Evolutionary conservation across 2,797 vertebrate species (phyloP).

Genomic region (Neostethus bicornis): DNA sequence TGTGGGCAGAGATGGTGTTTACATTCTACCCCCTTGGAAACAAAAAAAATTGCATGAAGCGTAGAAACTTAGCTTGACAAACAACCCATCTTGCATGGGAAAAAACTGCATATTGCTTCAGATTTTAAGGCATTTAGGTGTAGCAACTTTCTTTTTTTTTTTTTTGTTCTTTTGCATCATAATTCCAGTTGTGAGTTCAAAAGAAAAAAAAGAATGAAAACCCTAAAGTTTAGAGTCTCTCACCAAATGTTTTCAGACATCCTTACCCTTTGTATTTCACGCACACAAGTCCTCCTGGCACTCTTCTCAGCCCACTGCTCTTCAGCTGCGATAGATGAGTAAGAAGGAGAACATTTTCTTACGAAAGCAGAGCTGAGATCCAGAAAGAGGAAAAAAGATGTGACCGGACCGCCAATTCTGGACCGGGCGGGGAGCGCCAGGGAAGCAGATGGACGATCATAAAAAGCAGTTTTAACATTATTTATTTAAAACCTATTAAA

Average conservation of each 20-base stretch:
- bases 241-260: constrained; percentile 30
- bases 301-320: constrained; percentile 28
- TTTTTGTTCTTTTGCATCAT: constrained; percentile 47
- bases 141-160: constrained; percentile 51
- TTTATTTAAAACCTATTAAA: no score
- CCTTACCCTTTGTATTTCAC: constrained; percentile 40
- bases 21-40: constrained; percentile 42
- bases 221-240: constrained; percentile 19
- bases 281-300: constrained; percentile 39
- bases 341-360: not conserved
- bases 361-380: not conserved
- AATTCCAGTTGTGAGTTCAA: constrained; percentile 45
- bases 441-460: no score
- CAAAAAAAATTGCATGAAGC: constrained; percentile 48
- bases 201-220: constrained; percentile 10
- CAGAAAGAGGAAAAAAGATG: not conserved
- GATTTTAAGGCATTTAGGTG: constrained; percentile 34
- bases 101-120: constrained; percentile 12
- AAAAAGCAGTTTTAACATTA: no score
- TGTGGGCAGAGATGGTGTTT: constrained; percentile 59
- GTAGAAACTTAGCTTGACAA: constrained; percentile 35
- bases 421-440: no score
- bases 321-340: constrained; percentile 5
- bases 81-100: constrained; percentile 15
- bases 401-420: no score